Percentiles rank a stretch among this genome's conserved stretches.
phyloP scores from a whole-genome alignment of 2,888 invertebrate species.

The Cristatella mucedo region DNA sequence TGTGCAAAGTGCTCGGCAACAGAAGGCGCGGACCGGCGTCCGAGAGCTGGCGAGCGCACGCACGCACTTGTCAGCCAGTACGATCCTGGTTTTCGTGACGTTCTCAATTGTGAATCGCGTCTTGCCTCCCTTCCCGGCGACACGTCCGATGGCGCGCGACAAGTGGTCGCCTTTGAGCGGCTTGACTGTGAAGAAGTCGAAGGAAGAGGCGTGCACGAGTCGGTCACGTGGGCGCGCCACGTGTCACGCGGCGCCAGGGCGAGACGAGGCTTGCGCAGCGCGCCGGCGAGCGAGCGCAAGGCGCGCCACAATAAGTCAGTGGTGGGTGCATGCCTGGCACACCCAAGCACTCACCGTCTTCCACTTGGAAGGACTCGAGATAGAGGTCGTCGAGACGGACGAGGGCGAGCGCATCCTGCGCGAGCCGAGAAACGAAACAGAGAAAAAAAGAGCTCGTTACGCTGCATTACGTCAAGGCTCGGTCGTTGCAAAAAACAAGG shows the following conservation, averaged over 20 bases:
- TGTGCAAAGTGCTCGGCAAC: no score
- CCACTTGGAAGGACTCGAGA: constrained; percentile 87
- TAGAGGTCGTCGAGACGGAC: constrained; percentile 88
- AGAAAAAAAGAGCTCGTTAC: constrained; percentile 1
- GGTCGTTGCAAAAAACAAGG: not conserved
- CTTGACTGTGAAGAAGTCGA: constrained; percentile 50
- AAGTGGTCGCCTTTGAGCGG: constrained; percentile 85
- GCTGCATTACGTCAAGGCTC: not conserved
- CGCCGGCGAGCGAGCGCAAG: no score
- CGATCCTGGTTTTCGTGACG: constrained; percentile 90
- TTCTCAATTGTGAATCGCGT: constrained; percentile 98
- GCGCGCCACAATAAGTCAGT: no score
- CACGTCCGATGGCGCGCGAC: constrained; percentile 82
- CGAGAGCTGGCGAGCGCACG: not conserved
- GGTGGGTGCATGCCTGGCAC: no score
- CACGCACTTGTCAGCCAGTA: constrained; percentile 62
- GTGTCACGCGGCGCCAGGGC: no score
- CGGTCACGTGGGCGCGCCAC: no score
- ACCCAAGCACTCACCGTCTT: constrained; percentile 55
- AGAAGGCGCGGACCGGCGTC: no score
- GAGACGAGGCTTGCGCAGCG: no score
- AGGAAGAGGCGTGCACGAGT: no score
- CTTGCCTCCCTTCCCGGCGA: constrained; percentile 90
- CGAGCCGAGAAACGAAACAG: constrained; percentile 14
- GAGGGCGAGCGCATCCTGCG: constrained; percentile 70